Base-by-base conservation (phyloP, 1,140 invertebrate genomes). In the Frieseomelitta varia region DNA sequence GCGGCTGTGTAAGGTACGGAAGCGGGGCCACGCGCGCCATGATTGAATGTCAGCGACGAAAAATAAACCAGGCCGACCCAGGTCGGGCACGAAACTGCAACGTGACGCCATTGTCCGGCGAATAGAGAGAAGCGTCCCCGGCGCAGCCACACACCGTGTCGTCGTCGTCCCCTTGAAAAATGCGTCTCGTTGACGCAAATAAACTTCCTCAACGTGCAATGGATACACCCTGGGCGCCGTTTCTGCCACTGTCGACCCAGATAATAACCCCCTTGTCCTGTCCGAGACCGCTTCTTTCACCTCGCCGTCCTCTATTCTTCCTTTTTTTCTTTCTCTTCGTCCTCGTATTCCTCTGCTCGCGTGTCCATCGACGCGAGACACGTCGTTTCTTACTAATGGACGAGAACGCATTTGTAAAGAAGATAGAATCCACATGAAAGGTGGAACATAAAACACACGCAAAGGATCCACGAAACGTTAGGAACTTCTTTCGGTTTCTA, bases 191-290 rank as follows among this genome's bases (percentile, higher is more conserved):
- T 83, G 83, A 78, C 84, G 87, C 85, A 91, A 91, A 92, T 92
- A 92, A 92, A 92, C 82, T 91, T 91, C 86, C 89, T 79, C 87
- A 79, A 90, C 90, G 82, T 72, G 87, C 89, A 91, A 92, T 91
- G 88, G 84, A 91, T 92, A 90, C 85, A 85, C 86, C 83, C 83
- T 30, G 78, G 1, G 24, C 74, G 1, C 8, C 30, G 74, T 67
- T 85, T 82, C 80, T 69, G 74, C 79, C 78, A 67, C 77, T 69
- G 75, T 85, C 83, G 82, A 85, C 87, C 75, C 74, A 88, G 84
- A 88, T 88, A 87, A 88, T 71, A 61, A 53, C 53, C 82, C 61
- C 55, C 27, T 80, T 81, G 72, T 56, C 71, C 71, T 75, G 55
- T 2, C 21, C 17, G n/a, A 34, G 27, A 34, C 58, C 68, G 65